Percentiles rank a stretch among this genome's conserved stretches.
Conservation (phyloP, 1,140 invertebrate genomes). For the Caenorhabditis inopinata region DNA sequence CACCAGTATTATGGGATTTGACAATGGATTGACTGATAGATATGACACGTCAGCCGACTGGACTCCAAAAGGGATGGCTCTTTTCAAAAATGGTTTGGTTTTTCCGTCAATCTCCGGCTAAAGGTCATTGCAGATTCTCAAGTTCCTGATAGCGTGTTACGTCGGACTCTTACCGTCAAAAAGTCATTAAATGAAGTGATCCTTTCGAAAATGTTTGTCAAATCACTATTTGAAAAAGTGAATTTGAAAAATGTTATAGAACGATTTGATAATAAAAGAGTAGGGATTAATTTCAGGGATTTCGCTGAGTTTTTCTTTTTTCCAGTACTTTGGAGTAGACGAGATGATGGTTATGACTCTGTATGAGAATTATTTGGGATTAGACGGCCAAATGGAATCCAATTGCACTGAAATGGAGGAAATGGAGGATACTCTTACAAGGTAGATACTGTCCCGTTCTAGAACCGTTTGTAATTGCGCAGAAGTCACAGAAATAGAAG, state of each 20-base stretch:
- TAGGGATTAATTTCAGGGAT: not conserved
- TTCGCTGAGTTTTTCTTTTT: too few relatives aligned
- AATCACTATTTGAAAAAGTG: not conserved
- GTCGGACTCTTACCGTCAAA: too few relatives aligned
- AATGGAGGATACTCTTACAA: not conserved
- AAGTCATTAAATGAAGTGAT: constrained; percentile 17
- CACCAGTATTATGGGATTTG: not conserved
- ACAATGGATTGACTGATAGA: not conserved
- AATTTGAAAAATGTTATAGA: not conserved
- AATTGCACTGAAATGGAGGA: constrained; percentile 15
- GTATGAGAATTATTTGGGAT: constrained; percentile 5
- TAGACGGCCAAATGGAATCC: constrained; percentile 17
- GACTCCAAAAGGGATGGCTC: not conserved
- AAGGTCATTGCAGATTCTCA: too few relatives aligned
- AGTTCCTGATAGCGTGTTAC: too few relatives aligned
- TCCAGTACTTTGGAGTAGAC: not conserved
- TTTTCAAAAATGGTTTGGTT: constrained; percentile 5
- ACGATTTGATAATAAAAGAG: not conserved
- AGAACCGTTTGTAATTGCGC: not conserved
- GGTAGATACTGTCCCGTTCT: not conserved
- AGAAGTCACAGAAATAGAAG: too few relatives aligned
- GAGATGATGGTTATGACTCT: constrained; percentile 32
- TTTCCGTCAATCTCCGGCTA: too few relatives aligned
- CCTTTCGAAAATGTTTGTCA: not conserved
- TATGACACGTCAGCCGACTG: not conserved